A percentile compares a stretch with the other conserved stretches of the same genome.
These are phyloP conservation scores for Oceanodroma tethys DNA, from an alignment of 2,113 vertebrate species.

Conservation along the genomic window DNA sequence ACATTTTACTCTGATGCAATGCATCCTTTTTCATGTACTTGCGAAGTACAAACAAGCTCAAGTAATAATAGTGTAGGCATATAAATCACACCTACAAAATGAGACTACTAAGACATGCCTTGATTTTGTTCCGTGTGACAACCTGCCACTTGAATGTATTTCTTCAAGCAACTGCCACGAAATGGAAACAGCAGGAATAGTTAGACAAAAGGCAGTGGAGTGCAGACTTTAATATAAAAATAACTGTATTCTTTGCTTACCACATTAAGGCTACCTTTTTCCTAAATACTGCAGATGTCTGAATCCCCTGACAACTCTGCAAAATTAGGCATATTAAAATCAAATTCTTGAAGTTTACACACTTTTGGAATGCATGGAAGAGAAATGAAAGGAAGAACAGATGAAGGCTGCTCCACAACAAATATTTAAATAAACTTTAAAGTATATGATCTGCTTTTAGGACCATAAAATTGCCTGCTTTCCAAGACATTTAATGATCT, in stretches of 20 bases:
- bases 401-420: not conserved
- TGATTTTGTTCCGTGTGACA: constrained; percentile 34
- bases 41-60: not conserved
- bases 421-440: not conserved
- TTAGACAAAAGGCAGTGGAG: not conserved
- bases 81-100: constrained; percentile 10
- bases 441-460: not conserved
- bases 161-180: constrained; percentile 4
- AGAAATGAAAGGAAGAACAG: not conserved
- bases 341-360: not conserved
- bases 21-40: not conserved
- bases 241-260: not conserved
- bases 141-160: not conserved
- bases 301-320: not conserved
- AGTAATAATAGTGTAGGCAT: not conserved
- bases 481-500: not conserved
- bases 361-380: not conserved
- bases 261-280: not conserved
- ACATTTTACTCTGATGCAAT: not conserved
- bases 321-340: not conserved
- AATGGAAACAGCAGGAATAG: constrained; percentile 6
- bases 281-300: not conserved
- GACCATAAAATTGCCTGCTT: not conserved
- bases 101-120: not conserved
- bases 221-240: not conserved